Evolutionary conservation across 35 echinoderm and acorn worm genomes (phyloP).

Genomic region (Eucidaris tribuloides): DNA sequence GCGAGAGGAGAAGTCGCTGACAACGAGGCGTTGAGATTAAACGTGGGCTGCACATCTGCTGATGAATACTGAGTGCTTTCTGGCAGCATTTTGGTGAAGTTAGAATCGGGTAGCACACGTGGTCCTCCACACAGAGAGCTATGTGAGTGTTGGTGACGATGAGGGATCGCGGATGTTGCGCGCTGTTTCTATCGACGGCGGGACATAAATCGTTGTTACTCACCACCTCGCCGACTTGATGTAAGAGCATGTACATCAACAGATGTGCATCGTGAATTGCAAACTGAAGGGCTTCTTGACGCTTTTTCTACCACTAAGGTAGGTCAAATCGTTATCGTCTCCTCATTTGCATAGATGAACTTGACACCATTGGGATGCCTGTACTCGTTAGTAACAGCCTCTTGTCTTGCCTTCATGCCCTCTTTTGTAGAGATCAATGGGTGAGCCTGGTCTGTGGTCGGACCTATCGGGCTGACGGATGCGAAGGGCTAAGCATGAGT

Average conservation of each 20-base stretch:
- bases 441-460: constrained; percentile 38
- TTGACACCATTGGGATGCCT: constrained; percentile 89
- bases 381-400: constrained; percentile 61
- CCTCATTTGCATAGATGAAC: constrained; percentile 94
- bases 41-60: constrained; percentile 39
- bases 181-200: background rate
- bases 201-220: background rate
- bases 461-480: constrained; percentile 12
- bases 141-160: constrained; percentile 78
- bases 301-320: constrained; percentile 68
- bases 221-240: constrained; percentile 20
- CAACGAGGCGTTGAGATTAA: constrained; percentile 65
- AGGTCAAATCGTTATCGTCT: constrained; percentile 85
- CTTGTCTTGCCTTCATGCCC: constrained; percentile 26
- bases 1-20: constrained; percentile 72
- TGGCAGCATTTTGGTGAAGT: constrained; percentile 74
- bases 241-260: constrained; percentile 65
- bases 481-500: constrained; percentile 56
- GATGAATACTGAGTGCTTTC: constrained; percentile 68
- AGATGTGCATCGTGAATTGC: constrained; percentile 54
- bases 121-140: constrained; percentile 75
- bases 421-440: constrained; percentile 79
- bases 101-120: constrained; percentile 92
- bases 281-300: constrained; percentile 30
- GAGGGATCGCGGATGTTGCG: constrained; percentile 46